Percentiles rank a stretch among this genome's conserved stretches.
phyloP scores from a whole-genome alignment of 2,113 vertebrate species.

The Notothenia coriiceps region DNA sequence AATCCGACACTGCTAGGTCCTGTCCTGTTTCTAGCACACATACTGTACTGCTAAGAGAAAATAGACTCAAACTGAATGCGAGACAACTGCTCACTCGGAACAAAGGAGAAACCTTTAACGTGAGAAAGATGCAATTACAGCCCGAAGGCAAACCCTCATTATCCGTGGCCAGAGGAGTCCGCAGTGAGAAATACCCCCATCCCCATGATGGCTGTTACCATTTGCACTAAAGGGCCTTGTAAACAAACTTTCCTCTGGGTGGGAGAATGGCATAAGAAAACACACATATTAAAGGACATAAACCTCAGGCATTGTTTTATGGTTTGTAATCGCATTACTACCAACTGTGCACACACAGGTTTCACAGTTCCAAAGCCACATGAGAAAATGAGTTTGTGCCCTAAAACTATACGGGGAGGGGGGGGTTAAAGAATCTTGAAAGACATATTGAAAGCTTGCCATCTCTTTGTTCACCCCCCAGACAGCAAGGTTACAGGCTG shows the following conservation, averaged over 20 bases:
- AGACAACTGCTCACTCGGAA: conserved; percentile 63
- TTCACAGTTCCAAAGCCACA: conserved; percentile 34
- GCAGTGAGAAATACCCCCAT: conserved; percentile 61
- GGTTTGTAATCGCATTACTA: conserved; percentile 47
- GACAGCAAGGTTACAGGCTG: conserved; percentile 48
- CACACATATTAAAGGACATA: conserved; percentile 70
- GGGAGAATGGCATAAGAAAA: conserved; percentile 57
- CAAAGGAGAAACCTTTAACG: conserved; percentile 55
- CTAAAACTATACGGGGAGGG: conserved; percentile 22
- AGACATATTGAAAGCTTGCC: conserved; percentile 51
- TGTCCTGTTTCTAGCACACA: conserved; percentile 28
- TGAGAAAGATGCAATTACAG: conserved; percentile 77
- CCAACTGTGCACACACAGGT: conserved; percentile 42
- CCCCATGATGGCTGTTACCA: conserved; percentile 64
- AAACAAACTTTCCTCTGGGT: conserved; percentile 76
- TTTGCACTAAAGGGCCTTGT: conserved; percentile 68
- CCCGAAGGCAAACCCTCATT: conserved; percentile 69
- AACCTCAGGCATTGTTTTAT: conserved; percentile 66
- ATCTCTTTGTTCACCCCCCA: conserved; percentile 29
- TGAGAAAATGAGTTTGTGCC: conserved; percentile 52
- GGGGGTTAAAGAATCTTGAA: conserved; percentile 48
- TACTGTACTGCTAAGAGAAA: conserved; percentile 16
- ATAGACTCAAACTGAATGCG: conserved; percentile 29
- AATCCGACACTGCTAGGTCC: conserved; percentile 12
- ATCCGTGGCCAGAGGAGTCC: conserved; percentile 57